Evolutionary conservation across 2,888 invertebrate species (phyloP), one percentile per base, ranked within the genome.

Genomic region (Oligia strigilis): DNA sequence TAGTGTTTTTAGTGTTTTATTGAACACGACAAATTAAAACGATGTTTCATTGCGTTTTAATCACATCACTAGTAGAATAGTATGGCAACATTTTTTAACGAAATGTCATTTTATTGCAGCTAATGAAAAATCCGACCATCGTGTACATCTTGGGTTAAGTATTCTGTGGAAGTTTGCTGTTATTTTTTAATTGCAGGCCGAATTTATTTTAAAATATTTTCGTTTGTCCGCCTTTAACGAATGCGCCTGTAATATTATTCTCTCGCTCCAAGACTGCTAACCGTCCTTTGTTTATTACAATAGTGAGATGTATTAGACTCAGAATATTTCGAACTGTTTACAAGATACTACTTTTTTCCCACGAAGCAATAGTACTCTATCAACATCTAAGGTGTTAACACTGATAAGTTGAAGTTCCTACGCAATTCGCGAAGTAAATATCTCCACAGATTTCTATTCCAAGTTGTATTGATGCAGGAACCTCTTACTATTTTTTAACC

Each of bases 391-490:
- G 19, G 13, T n/a, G 1, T 23, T 52, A 58, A 9, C 3, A 62
- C 5, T 36, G 4, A 60, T 52, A 29, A 4, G 4, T 77, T 29
- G 14, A 49, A 62, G 36, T 43, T 80, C 40, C 43, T 55, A 46
- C 17, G 11, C 23, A 14, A 17, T 66, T 76, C 8, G 29, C 23
- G 4, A 23, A 29, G 23, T 49, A 17, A n/a, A 46, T 69, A 70
- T 49, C 64, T 71, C 55, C 76, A 66, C 72, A 72, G 72, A 77
- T 70, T 40, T 49, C 75, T 74, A 29, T 52, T 60, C 29, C 43
- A 74, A 66, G 19, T 29, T 52, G 14, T 46, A 69, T 17, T 46
- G 14, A 60, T 71, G 84, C 87, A 86, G 84, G 84, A 86, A 85
- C 84, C 84, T 85, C 69, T 19, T 43, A 49, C 17, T 71, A 58